Percentiles rank a stretch among this genome's conserved stretches.
These are phyloP conservation scores for Melanogrammus aeglefinus DNA, from an alignment of 2,797 vertebrate genomes.

Conservation along the genomic window DNA sequence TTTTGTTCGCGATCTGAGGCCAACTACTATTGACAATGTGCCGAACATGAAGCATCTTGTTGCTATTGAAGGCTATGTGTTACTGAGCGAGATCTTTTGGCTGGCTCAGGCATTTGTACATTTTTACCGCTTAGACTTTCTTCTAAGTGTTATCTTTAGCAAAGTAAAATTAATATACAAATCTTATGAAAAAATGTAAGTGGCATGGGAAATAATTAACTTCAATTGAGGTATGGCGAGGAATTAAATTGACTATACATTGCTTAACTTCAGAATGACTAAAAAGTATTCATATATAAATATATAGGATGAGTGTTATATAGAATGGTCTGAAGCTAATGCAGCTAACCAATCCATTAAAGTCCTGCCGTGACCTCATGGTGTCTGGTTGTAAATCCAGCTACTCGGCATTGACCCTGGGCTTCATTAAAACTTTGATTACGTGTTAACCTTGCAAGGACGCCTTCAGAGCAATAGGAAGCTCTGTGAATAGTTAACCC, in stretches of 20 bases:
- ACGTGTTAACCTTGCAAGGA: neutral
- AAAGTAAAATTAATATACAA: neutral
- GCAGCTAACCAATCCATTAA: neutral
- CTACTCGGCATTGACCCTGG: neutral
- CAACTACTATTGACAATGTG: neutral
- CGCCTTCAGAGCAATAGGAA: neutral
- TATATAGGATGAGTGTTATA: neutral
- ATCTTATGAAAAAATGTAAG: neutral
- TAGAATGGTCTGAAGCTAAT: neutral
- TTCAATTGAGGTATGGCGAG: too few species aligned
- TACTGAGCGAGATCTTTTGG: neutral
- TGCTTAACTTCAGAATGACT: too few species aligned
- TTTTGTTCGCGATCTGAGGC: neutral
- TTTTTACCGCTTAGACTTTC: too few species aligned
- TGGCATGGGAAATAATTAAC: too few species aligned
- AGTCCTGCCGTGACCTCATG: neutral
- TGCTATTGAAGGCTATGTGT: neutral
- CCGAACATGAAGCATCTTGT: neutral
- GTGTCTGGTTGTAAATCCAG: neutral
- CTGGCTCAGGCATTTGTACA: too few species aligned
- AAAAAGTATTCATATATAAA: neutral
- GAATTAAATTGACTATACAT: neutral
- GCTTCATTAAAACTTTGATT: conserved; percentile 1
- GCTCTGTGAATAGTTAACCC: neutral
- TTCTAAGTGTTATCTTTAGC: too few species aligned